A percentile compares a stretch with the other conserved stretches of the same genome.
Evolutionary conservation across 2,797 vertebrate genomes (phyloP).

Genomic region (Lagothrix lagotricha): DNA sequence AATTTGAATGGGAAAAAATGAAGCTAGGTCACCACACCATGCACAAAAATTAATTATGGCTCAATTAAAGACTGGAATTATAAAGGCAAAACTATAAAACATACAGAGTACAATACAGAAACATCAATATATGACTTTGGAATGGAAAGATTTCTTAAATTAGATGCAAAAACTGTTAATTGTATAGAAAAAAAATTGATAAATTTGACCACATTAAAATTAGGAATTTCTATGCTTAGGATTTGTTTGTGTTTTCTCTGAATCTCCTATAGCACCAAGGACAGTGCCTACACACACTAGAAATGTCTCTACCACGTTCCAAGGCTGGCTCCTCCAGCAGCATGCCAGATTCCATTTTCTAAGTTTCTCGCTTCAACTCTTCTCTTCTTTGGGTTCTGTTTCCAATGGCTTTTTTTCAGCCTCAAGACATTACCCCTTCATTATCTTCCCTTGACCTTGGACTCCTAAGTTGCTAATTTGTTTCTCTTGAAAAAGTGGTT

Average conservation of each 20-base stretch:
- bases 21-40: background rate
- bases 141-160: background rate
- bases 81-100: background rate
- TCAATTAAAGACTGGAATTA: background rate
- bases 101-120: background rate
- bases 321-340: background rate
- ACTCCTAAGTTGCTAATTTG: background rate
- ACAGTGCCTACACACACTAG: background rate
- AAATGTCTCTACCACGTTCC: background rate
- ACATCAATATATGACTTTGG: background rate
- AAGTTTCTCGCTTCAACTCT: background rate
- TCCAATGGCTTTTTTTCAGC: background rate
- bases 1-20: background rate
- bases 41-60: background rate
- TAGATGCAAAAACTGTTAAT: background rate
- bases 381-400: background rate
- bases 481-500: background rate
- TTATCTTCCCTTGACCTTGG: background rate
- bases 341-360: background rate
- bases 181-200: background rate
- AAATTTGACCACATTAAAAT: background rate
- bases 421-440: background rate
- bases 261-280: background rate
- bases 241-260: background rate
- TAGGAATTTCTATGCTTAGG: background rate